phyloP scores from a whole-genome alignment of 2,113 vertebrate species.

The Pedionomus torquatus region DNA sequence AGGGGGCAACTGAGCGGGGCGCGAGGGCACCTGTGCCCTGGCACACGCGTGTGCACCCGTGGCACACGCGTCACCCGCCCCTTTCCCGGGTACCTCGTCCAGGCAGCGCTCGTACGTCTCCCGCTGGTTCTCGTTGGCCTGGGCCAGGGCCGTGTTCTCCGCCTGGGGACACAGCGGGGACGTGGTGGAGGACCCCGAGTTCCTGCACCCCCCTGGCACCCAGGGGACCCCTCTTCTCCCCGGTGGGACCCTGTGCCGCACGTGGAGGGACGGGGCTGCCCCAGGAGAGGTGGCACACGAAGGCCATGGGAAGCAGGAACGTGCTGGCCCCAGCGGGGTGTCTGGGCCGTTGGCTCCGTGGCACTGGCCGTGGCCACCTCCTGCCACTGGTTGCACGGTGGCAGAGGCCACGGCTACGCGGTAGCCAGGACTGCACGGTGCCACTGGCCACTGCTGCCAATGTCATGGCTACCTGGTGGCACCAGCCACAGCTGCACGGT shows the following conservation, averaged over 20 bases:
- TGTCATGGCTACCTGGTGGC: background rate
- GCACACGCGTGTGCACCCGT: background rate
- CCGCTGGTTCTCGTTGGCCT: conserved; percentile 94
- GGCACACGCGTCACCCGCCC: background rate
- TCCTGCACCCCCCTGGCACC: background rate
- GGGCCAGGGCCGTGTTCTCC: conserved; percentile 88
- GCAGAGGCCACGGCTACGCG: background rate
- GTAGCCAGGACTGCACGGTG: background rate
- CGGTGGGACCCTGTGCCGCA: background rate
- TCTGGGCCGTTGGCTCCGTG: fast-evolving
- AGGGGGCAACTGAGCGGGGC: background rate
- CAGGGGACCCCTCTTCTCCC: background rate
- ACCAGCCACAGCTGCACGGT: background rate
- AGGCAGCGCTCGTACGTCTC: conserved; percentile 94
- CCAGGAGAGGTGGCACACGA: fast-evolving
- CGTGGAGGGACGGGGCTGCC: background rate
- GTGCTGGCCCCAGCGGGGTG: fast-evolving
- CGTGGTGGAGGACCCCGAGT: too few relatives aligned
- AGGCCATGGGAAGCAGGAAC: background rate
- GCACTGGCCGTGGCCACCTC: background rate
- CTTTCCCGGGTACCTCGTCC: conserved; percentile 81
- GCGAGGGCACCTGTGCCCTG: fast-evolving
- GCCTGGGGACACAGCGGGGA: conserved; percentile 73
- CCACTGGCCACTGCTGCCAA: background rate
- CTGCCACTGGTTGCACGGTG: background rate